phyloP scores from a whole-genome alignment of 2,888 invertebrate genomes.

The Hoplodrina ambigua region DNA sequence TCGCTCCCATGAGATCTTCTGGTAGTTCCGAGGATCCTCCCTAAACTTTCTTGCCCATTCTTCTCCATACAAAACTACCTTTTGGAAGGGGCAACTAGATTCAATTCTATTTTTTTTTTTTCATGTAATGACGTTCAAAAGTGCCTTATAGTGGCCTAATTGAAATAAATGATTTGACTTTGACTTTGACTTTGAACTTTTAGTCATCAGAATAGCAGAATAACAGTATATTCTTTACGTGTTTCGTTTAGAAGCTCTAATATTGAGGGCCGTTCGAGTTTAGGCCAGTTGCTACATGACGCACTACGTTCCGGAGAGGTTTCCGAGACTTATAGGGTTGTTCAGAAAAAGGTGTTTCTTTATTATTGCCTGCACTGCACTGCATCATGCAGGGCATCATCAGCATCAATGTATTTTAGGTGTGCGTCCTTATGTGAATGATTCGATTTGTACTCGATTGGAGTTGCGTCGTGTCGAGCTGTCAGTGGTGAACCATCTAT shows the following conservation, averaged over 20 bases:
- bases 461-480: neutral
- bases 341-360: neutral
- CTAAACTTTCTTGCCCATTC: too few relatives aligned
- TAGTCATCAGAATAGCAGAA: slow-evolving; percentile 25
- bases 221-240: neutral
- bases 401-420: slow-evolving; percentile 4
- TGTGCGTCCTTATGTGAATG: neutral
- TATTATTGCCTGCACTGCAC: too few relatives aligned
- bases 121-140: too few relatives aligned
- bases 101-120: too few relatives aligned
- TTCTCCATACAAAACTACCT: too few relatives aligned
- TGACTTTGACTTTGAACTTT: too few relatives aligned
- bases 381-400: slow-evolving; percentile 20
- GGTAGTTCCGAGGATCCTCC: slow-evolving; percentile 6
- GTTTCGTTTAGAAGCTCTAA: slow-evolving; percentile 20
- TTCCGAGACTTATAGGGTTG: slow-evolving; percentile 5
- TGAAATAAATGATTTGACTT: too few relatives aligned
- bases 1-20: slow-evolving; percentile 15
- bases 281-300: slow-evolving; percentile 15
- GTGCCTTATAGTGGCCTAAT: too few relatives aligned
- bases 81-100: too few relatives aligned
- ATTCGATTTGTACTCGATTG: slow-evolving; percentile 7
- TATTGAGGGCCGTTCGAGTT: slow-evolving; percentile 32
- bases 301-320: slow-evolving; percentile 7
- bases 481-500: slow-evolving; percentile 1